Conservation (phyloP, 2,113 vertebrate genomes). For the Ailurus styani region DNA sequence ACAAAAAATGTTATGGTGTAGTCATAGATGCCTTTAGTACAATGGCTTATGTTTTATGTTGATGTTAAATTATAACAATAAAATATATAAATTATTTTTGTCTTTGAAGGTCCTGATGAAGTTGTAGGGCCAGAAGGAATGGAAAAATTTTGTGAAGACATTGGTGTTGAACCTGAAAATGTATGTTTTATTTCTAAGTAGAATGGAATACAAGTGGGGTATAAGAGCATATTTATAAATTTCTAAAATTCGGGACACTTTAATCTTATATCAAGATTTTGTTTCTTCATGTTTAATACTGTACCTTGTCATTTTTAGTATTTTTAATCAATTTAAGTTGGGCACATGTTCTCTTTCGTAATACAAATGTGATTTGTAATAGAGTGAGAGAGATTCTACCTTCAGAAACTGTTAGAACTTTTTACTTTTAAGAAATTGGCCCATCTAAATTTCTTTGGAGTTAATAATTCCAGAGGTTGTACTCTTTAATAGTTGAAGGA, state of each 20-base stretch:
- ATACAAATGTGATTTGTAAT: constrained; percentile 34
- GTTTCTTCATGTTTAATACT: constrained; percentile 34
- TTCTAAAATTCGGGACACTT: constrained; percentile 28
- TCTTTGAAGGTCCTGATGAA: constrained; percentile 89
- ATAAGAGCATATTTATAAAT: constrained; percentile 44
- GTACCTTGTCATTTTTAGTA: constrained; percentile 10
- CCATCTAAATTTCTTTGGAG: constrained; percentile 33
- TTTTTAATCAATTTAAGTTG: constrained; percentile 40
- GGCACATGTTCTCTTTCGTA: not conserved
- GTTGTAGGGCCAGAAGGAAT: constrained; percentile 96
- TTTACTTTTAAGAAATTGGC: constrained; percentile 46
- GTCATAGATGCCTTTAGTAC: constrained; percentile 31
- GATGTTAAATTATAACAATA: constrained; percentile 46
- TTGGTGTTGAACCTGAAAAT: constrained; percentile 97
- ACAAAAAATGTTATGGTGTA: not conserved
- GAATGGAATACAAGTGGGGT: constrained; percentile 37
- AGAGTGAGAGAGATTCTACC: not conserved
- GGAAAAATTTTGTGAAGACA: constrained; percentile 98
- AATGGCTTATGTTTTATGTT: constrained; percentile 38
- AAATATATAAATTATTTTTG: constrained; percentile 68
- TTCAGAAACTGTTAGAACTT: constrained; percentile 35
- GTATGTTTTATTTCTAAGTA: constrained; percentile 82
- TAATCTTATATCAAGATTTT: constrained; percentile 22
- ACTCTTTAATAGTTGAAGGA: constrained; percentile 35
- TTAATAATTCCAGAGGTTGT: constrained; percentile 38